A percentile compares a stretch with the other conserved stretches of the same genome.
phyloP scores from a whole-genome alignment of 2,797 vertebrate genomes.

The Falco biarmicus region DNA sequence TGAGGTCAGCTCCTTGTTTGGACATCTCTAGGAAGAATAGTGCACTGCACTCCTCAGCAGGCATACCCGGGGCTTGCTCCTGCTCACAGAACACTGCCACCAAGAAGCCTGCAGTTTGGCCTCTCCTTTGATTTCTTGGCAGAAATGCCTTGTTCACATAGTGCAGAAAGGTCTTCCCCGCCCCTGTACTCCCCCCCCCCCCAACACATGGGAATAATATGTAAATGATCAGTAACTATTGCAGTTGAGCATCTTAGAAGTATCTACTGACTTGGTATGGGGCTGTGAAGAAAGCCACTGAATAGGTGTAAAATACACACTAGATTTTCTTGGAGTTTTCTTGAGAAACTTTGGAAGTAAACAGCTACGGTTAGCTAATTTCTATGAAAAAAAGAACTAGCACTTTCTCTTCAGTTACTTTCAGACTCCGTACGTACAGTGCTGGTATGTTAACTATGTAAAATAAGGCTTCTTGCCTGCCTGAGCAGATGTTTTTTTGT shows the following conservation, averaged over 20 bases:
- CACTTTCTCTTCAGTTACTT: not conserved
- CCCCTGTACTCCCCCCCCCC: no score
- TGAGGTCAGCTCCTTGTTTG: constrained; percentile 51
- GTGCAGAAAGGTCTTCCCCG: not conserved
- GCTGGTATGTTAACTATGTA: not conserved
- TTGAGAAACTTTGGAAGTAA: not conserved
- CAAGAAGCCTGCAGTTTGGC: not conserved
- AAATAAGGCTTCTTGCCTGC: not conserved
- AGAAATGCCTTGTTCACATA: not conserved
- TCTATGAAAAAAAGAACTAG: not conserved
- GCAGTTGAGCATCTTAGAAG: not conserved
- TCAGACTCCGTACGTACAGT: not conserved
- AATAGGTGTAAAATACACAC: not conserved
- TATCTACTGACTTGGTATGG: not conserved
- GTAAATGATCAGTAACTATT: not conserved
- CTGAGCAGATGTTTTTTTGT: not conserved
- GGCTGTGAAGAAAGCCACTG: not conserved
- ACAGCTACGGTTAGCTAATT: not conserved
- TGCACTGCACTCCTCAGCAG: not conserved
- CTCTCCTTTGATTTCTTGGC: not conserved
- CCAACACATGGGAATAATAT: not conserved
- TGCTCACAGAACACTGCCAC: not conserved
- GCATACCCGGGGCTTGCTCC: not conserved
- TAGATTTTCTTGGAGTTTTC: not conserved
- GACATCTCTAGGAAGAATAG: not conserved